Conservation (phyloP, 2,797 vertebrate species). For the Chloroceryle inda region DNA sequence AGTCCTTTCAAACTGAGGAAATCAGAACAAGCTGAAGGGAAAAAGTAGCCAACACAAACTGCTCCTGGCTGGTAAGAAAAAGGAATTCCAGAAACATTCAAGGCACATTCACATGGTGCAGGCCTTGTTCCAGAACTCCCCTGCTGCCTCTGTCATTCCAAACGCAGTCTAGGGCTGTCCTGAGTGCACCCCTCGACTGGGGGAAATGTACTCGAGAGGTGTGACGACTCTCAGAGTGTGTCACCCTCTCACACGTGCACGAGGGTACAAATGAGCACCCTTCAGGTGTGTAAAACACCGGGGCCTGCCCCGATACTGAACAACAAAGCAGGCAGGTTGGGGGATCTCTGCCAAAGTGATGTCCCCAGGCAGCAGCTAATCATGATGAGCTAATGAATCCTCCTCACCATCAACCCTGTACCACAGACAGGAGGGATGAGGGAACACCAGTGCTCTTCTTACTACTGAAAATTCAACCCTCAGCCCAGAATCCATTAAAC, state of each 20-base stretch:
- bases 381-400: background rate
- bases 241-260: background rate
- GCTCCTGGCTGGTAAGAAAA: background rate
- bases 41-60: background rate
- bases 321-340: background rate
- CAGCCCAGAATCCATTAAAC: slow-evolving; percentile 2
- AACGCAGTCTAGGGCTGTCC: background rate
- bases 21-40: background rate
- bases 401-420: background rate
- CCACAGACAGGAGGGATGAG: background rate
- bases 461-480: background rate
- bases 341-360: background rate
- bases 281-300: background rate
- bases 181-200: background rate
- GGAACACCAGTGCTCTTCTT: background rate
- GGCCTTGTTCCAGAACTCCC: background rate
- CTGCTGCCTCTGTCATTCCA: background rate
- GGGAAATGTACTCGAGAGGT: background rate
- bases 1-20: background rate
- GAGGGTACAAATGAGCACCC: background rate
- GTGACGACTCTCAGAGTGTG: background rate
- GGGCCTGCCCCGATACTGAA: background rate
- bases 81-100: background rate
- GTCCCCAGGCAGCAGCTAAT: background rate
- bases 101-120: background rate